Evolutionary conservation across 2,113 vertebrate species (phyloP).

Genomic region (Pachypanchax playfairii): DNA sequence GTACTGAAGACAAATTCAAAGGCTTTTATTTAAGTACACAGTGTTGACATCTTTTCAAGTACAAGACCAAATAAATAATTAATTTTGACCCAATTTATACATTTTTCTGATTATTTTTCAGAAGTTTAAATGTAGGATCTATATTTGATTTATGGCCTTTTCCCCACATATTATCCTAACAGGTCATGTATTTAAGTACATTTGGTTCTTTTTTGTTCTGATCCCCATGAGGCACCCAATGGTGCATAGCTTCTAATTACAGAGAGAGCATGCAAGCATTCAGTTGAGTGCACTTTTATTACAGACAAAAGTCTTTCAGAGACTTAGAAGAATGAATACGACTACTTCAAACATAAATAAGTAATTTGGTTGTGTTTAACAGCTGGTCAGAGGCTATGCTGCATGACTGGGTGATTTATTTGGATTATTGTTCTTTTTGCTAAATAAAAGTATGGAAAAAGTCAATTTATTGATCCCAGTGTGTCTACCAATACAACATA

Average conservation of each 20-base stretch:
- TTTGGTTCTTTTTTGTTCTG: conserved; percentile 1
- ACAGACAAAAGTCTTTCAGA: background rate
- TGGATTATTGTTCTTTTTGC: background rate
- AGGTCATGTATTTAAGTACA: background rate
- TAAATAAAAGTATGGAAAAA: background rate
- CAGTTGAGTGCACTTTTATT: background rate
- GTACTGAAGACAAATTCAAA: too few relatives aligned
- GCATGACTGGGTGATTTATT: background rate
- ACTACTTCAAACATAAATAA: background rate
- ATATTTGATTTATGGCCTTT: too few relatives aligned
- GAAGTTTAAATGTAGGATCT: too few relatives aligned
- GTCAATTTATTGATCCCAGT: background rate
- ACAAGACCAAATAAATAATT: too few relatives aligned
- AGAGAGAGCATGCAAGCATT: background rate
- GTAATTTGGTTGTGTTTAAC: too few relatives aligned
- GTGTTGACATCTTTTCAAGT: too few relatives aligned
- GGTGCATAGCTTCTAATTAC: conserved; percentile 6
- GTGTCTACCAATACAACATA: too few relatives aligned
- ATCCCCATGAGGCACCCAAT: background rate
- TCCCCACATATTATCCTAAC: too few relatives aligned
- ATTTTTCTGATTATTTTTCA: too few relatives aligned
- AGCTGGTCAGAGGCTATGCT: background rate
- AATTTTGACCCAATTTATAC: too few relatives aligned
- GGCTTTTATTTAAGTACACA: too few relatives aligned
- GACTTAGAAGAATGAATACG: background rate